Evolutionary conservation across 1,140 invertebrate species (phyloP), one percentile per base, ranked within the genome.

Genomic region (Drosophila tropicalis): DNA sequence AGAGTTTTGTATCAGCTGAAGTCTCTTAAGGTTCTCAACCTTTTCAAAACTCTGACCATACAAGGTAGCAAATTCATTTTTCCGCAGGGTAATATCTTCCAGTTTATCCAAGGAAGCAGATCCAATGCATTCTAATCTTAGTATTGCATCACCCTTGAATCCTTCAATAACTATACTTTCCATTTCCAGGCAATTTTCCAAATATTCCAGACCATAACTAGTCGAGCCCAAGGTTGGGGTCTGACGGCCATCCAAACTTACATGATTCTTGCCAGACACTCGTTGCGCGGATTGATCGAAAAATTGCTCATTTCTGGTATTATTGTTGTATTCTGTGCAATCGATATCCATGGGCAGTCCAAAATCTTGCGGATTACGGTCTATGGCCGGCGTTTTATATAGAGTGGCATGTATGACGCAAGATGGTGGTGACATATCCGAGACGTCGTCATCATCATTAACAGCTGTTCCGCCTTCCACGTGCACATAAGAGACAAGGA

Each of bases 181-280:
- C 17, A 91, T 56, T 2, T 78, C 62, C 0, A 44, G 39, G 62
- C 90, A 91, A 40, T 90, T 86, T 10, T 79, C 79, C 56, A 91
- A 44, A 62, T 76, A 90, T 60, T 91, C 90, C 60, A 91, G 17
- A 0, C 90, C 90, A 66, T 83, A 91, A 7, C 81, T 90, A 13
- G 64, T 19, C 0, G 71, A 56, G 9, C 62, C 77, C 44, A 90
- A 41, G 0, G 84, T 67, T 3, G 81, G 71, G 15, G 83, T 86
- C 10, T 78, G 71, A 5, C 68, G 79, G n/a, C 90, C 90, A 58
- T 91, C 78, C 10, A 91, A 70, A 13, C 66, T 55, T 0, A 91
- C 84, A 69, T 85, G 73, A 22, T 47, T 17, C 34, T 90, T 83
- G 5, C 84, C 81, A 0, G 79, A 79, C 54, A 86, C 82, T 12